These are phyloP conservation scores for Meleagris gallopavo DNA, from an alignment of 2,113 vertebrate species.

Conservation along the genomic window DNA sequence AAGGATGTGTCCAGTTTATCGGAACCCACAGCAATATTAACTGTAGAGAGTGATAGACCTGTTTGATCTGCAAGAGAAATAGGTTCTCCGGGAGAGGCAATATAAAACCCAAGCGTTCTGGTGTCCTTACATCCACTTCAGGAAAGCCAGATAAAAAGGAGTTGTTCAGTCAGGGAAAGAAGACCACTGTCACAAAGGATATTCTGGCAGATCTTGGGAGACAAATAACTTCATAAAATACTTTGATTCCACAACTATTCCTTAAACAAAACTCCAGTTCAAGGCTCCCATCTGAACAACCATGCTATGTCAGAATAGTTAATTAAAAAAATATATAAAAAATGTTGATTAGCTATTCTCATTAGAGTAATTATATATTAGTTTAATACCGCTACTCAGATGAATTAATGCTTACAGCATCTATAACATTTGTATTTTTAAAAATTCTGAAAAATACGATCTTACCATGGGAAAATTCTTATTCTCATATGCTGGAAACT, in stretches of 20 bases:
- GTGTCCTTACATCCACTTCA: not conserved
- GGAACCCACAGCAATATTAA: not conserved
- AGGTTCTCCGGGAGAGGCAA: not conserved
- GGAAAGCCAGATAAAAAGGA: not conserved
- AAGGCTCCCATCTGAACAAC: too few species aligned
- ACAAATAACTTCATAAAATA: not conserved
- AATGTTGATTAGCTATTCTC: not conserved
- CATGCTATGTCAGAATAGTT: not conserved
- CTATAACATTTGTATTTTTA: not conserved
- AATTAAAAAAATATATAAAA: not conserved
- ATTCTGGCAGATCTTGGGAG: not conserved
- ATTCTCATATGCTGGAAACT: conserved; percentile 43
- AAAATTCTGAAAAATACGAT: not conserved
- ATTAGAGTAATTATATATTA: not conserved
- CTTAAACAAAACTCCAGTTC: not conserved
- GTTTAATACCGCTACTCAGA: not conserved
- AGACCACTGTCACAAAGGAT: not conserved
- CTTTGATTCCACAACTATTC: not conserved
- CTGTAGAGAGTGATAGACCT: not conserved
- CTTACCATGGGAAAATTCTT: not conserved
- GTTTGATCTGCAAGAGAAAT: not conserved
- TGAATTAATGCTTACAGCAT: not conserved
- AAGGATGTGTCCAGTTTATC: not conserved
- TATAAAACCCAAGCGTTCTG: not conserved
- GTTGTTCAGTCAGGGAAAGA: not conserved